A percentile compares a stretch with the other conserved stretches of the same genome.
These are phyloP conservation scores for Chymomyza caudatula DNA, from an alignment of 2,888 invertebrate genomes.

Conservation along the genomic window DNA sequence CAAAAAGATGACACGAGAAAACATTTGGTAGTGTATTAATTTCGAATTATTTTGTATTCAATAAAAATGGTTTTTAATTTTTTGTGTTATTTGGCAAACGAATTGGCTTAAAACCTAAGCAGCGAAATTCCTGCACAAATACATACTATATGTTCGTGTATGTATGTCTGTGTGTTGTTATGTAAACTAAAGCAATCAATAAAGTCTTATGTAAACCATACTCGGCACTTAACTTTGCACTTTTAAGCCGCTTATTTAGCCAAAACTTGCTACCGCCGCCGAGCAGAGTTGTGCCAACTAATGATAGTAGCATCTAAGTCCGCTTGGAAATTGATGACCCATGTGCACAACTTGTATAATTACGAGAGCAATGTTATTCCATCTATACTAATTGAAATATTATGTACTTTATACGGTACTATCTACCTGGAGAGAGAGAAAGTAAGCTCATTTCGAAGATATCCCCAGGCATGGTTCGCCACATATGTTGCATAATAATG, in stretches of 20 bases:
- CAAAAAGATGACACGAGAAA: slow-evolving; percentile 64
- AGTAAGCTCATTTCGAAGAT: background rate
- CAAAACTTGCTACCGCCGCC: background rate
- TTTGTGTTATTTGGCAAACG: too few relatives aligned
- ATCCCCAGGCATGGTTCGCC: background rate
- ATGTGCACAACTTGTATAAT: background rate
- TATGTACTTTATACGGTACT: background rate
- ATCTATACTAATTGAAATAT: background rate
- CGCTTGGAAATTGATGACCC: background rate
- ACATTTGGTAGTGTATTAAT: slow-evolving; percentile 55
- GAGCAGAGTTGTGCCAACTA: background rate
- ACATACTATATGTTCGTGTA: slow-evolving; percentile 10
- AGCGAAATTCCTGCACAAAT: too few relatives aligned
- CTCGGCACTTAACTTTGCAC: background rate
- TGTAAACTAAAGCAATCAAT: slow-evolving; percentile 23
- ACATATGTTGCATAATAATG: background rate
- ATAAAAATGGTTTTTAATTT: background rate
- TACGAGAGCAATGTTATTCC: background rate
- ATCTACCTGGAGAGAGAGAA: too few relatives aligned
- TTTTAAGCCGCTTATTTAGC: background rate
- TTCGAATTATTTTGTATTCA: slow-evolving; percentile 35
- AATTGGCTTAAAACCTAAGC: too few relatives aligned
- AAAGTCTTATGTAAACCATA: background rate
- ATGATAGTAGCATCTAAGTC: background rate
- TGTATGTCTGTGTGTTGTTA: slow-evolving; percentile 1